phyloP scores from a whole-genome alignment of 2,797 vertebrate species.

The Coregonus ussuriensis region DNA sequence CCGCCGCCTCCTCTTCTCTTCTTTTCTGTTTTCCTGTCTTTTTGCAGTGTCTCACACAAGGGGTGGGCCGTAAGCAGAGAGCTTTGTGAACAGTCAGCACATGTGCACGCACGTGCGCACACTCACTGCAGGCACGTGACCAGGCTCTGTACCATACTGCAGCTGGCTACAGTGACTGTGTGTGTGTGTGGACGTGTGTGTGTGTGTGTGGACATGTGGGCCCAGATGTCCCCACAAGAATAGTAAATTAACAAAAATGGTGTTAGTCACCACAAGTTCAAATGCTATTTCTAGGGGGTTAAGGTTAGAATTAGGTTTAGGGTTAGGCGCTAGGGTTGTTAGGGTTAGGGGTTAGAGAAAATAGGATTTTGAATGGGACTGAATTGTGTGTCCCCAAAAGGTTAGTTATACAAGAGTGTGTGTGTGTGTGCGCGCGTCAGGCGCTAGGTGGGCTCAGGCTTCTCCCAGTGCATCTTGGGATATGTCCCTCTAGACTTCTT shows the following conservation, averaged over 20 bases:
- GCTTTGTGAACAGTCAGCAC: neutral
- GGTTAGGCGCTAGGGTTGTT: too few relatives aligned
- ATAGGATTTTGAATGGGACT: too few relatives aligned
- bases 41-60: neutral
- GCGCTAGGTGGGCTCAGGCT: neutral
- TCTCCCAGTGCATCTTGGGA: constrained; percentile 62
- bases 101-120: constrained; percentile 1
- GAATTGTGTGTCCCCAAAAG: too few relatives aligned
- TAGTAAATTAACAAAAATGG: too few relatives aligned
- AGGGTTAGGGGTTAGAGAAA: too few relatives aligned
- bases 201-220: neutral
- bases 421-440: neutral
- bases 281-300: too few relatives aligned
- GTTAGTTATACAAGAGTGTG: neutral
- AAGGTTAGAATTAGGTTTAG: too few relatives aligned
- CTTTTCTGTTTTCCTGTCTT: neutral
- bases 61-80: too few relatives aligned
- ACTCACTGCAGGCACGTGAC: constrained; percentile 34
- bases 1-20: neutral
- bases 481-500: constrained; percentile 40
- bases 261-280: too few relatives aligned
- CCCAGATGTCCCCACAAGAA: too few relatives aligned
- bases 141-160: constrained; percentile 31
- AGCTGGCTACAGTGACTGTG: constrained; percentile 17
- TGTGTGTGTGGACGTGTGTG: neutral